A percentile compares a stretch with the other conserved stretches of the same genome.
Evolutionary conservation across 2,888 invertebrate genomes (phyloP).

Genomic region (Subacronicta megacephala): DNA sequence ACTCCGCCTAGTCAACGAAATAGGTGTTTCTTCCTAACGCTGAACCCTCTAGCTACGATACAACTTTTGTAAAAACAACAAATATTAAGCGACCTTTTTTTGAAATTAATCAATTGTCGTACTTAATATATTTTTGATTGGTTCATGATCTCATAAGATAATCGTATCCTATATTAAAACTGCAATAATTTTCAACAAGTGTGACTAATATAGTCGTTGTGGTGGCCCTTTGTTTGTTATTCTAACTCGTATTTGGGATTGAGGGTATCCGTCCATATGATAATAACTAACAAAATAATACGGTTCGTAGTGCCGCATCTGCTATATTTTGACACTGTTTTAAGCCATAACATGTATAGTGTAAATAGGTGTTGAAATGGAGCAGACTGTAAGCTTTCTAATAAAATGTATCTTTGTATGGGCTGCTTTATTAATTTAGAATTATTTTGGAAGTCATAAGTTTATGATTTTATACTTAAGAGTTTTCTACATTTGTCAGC

Average conservation of each 20-base stretch:
- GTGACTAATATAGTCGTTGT: conserved; percentile 58
- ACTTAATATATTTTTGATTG: conserved; percentile 68
- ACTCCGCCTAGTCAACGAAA: conserved; percentile 86
- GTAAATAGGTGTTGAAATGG: conserved; percentile 19
- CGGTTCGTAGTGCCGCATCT: conserved; percentile 37
- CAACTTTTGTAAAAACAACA: conserved; percentile 33
- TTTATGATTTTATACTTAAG: conserved; percentile 52
- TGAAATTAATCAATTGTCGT: conserved; percentile 47
- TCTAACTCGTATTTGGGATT: conserved; percentile 51
- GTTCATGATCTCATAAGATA: conserved; percentile 83
- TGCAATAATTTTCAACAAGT: conserved; percentile 36
- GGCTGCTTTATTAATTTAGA: conserved; percentile 36
- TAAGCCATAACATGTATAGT: conserved; percentile 39
- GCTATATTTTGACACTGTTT: conserved; percentile 30
- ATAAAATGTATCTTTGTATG: conserved; percentile 27
- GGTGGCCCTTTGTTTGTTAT: conserved; percentile 63
- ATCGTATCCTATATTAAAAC: conserved; percentile 54
- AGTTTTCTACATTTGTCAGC: conserved; percentile 50
- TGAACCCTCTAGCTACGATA: conserved; percentile 30
- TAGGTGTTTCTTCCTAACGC: conserved; percentile 65
- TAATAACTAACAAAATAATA: conserved; percentile 55
- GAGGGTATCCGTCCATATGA: conserved; percentile 73
- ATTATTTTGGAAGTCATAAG: conserved; percentile 36
- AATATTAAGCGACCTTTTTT: conserved; percentile 24
- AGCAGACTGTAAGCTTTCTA: conserved; percentile 39